phyloP scores from a whole-genome alignment of 2,888 invertebrate genomes.

The Apoderus coryli region DNA sequence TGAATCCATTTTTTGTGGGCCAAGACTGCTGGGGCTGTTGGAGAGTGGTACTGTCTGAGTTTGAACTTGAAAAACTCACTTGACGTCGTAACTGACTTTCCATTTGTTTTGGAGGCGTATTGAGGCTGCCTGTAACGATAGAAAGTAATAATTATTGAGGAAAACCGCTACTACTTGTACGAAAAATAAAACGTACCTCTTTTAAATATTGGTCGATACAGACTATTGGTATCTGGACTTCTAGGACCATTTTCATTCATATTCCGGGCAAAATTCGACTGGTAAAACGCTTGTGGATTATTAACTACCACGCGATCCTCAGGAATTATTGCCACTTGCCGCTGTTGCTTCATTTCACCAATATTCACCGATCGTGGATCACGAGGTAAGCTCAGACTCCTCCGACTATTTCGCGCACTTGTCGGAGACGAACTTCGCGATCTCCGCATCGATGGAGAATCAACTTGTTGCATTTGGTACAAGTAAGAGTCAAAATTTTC shows the following conservation, averaged over 20 bases:
- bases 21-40: conserved; percentile 25
- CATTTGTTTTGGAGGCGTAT: conserved; percentile 22
- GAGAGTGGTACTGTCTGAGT: too few relatives aligned
- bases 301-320: conserved; percentile 19
- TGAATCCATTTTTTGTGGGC: conserved; percentile 36
- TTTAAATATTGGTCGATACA: conserved; percentile 36
- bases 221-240: conserved; percentile 17
- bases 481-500: conserved; percentile 39
- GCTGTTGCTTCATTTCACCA: conserved; percentile 6
- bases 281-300: too few relatives aligned
- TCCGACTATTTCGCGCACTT: conserved; percentile 27
- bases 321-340: conserved; percentile 14
- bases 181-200: too few relatives aligned
- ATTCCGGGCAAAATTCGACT: too few relatives aligned
- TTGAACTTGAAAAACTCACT: conserved; percentile 37
- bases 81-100: conserved; percentile 34
- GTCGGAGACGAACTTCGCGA: conserved; percentile 35
- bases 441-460: conserved; percentile 26
- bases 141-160: too few relatives aligned
- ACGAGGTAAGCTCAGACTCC: conserved; percentile 33
- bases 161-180: too few relatives aligned
- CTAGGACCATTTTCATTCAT: too few relatives aligned
- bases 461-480: conserved; percentile 25
- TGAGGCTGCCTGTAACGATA: too few relatives aligned
- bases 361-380: conserved; percentile 14